These are phyloP conservation scores for Perccottus glenii DNA, from an alignment of 2,113 vertebrate genomes.

Conservation along the genomic window DNA sequence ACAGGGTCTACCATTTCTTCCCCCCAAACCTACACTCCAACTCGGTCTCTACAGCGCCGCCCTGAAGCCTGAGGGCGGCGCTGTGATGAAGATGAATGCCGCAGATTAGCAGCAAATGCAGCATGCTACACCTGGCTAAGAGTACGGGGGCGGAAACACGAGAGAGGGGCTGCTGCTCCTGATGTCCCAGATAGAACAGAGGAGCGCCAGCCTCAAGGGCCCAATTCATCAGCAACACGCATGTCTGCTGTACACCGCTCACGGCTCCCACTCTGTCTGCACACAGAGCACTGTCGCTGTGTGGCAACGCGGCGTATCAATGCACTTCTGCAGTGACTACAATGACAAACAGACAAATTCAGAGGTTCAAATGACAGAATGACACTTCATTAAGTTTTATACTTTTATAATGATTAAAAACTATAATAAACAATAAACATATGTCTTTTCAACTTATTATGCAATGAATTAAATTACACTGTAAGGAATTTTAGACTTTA, in stretches of 20 bases:
- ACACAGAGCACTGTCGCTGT: slow-evolving; percentile 16
- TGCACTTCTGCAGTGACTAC: neutral
- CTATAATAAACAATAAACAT: too few relatives aligned
- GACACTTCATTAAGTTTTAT: too few relatives aligned
- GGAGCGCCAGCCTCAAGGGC: slow-evolving; percentile 41
- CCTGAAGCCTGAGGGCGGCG: slow-evolving; percentile 44
- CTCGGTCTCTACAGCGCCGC: slow-evolving; percentile 6
- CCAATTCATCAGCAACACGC: slow-evolving; percentile 52
- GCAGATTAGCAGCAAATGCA: slow-evolving; percentile 46
- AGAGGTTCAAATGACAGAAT: neutral
- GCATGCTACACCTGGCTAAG: slow-evolving; percentile 43
- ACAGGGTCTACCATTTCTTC: slow-evolving; percentile 16
- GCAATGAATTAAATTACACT: too few relatives aligned
- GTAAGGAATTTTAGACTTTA: too few relatives aligned
- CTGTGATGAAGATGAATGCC: slow-evolving; percentile 68
- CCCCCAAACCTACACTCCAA: slow-evolving; percentile 12
- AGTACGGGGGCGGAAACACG: neutral
- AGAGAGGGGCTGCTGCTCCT: neutral
- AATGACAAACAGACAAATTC: neutral
- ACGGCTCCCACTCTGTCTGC: neutral
- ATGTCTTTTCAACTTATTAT: too few relatives aligned
- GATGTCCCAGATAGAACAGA: slow-evolving; percentile 34
- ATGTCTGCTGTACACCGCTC: slow-evolving; percentile 26
- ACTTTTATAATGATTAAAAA: too few relatives aligned
- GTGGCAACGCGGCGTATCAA: neutral